Conservation (phyloP, 2,888 invertebrate species). For the Cephus sareptanus region DNA sequence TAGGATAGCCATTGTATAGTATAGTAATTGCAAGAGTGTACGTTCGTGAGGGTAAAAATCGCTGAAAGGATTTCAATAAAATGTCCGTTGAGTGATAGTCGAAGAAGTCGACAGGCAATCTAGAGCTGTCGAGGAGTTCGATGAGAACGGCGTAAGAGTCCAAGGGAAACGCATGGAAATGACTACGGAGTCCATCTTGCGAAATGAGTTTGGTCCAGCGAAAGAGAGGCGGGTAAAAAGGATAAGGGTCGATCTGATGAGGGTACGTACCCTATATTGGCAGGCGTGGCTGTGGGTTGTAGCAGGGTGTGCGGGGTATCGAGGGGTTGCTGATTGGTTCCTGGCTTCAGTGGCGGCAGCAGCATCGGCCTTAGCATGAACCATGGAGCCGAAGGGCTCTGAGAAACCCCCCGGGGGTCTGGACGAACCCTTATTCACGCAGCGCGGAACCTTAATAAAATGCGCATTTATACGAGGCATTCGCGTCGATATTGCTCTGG, state of each 20-base stretch:
- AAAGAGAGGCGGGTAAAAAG: slow-evolving; percentile 40
- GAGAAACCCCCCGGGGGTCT: slow-evolving; percentile 36
- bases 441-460: slow-evolving; percentile 54
- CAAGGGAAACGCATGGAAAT: slow-evolving; percentile 24
- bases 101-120: not conserved
- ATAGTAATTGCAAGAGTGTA: not conserved
- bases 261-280: slow-evolving; percentile 64
- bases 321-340: slow-evolving; percentile 62
- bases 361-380: slow-evolving; percentile 18
- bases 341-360: slow-evolving; percentile 13
- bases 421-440: slow-evolving; percentile 41
- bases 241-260: slow-evolving; percentile 51
- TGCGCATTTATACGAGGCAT: slow-evolving; percentile 58
- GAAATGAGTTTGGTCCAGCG: slow-evolving; percentile 54
- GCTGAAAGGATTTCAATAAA: not conserved
- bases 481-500: slow-evolving; percentile 37
- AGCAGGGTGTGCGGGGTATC: slow-evolving; percentile 49
- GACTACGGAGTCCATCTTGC: slow-evolving; percentile 58
- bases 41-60: not conserved
- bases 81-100: not conserved
- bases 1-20: not conserved
- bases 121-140: not conserved
- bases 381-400: slow-evolving; percentile 41
- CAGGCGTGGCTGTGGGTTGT: slow-evolving; percentile 63
- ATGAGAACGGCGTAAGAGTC: not conserved